A percentile compares a stretch with the other conserved stretches of the same genome.
Evolutionary conservation across 2,888 invertebrate genomes (phyloP).

Genomic region (Lacanobia wlatinum): DNA sequence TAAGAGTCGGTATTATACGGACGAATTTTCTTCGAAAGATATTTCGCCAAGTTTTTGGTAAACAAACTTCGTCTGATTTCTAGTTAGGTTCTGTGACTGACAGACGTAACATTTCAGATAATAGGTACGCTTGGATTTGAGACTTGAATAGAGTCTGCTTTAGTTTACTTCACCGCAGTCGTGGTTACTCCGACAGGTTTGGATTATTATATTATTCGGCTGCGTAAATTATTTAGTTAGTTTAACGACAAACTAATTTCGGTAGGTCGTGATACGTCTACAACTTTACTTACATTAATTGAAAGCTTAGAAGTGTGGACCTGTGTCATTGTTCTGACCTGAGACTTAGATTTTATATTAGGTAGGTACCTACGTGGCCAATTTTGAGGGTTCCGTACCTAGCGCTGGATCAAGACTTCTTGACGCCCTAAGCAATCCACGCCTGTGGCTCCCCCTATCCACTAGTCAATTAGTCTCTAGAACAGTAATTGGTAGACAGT

Average conservation of each 20-base stretch:
- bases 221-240: background rate
- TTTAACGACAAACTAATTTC: slow-evolving; percentile 8
- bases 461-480: no score
- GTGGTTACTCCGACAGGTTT: background rate
- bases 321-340: background rate
- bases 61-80: slow-evolving; percentile 26
- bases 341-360: background rate
- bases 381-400: no score
- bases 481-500: no score
- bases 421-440: no score
- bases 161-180: background rate
- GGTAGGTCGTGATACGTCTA: background rate
- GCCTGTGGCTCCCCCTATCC: no score
- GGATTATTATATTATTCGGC: slow-evolving; percentile 4
- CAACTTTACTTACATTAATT: background rate
- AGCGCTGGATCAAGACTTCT: no score
- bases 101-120: slow-evolving; percentile 30
- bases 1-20: background rate
- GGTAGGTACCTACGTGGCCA: no score
- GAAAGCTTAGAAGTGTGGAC: background rate
- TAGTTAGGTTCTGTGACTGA: slow-evolving; percentile 32
- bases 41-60: slow-evolving; percentile 21
- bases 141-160: slow-evolving; percentile 6
- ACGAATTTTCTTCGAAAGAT: slow-evolving; percentile 11
- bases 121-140: slow-evolving; percentile 9